Percentiles rank a stretch among this genome's conserved stretches.
phyloP scores from a whole-genome alignment of 2,888 invertebrate genomes.

The Cancer borealis region DNA sequence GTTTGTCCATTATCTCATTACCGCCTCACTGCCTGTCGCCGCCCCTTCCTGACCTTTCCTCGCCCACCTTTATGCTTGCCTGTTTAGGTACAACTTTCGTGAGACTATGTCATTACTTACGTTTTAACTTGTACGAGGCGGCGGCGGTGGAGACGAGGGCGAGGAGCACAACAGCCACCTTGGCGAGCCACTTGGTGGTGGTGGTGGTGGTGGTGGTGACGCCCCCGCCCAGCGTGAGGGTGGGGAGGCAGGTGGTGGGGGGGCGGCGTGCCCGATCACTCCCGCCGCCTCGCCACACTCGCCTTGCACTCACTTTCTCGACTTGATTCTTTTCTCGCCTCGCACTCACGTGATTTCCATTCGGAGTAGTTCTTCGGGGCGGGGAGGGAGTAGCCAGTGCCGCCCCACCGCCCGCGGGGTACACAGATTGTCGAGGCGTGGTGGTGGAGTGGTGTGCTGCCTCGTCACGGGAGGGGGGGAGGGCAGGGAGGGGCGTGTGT shows the following conservation, averaged over 20 bases:
- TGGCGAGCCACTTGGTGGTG: neutral
- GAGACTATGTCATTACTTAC: neutral
- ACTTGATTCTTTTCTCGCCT: neutral
- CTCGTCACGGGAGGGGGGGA: neutral
- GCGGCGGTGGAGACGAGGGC: constrained; percentile 17
- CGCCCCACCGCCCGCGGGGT: neutral
- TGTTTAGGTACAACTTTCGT: neutral
- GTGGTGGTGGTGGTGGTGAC: neutral
- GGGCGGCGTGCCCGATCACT: neutral
- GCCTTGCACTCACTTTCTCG: neutral
- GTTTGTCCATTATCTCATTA: neutral
- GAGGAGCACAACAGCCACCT: neutral
- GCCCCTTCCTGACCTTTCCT: neutral
- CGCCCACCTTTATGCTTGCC: neutral
- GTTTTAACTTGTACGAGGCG: constrained; percentile 22
- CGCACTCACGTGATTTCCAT: neutral
- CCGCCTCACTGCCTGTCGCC: neutral
- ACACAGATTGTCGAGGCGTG: neutral
- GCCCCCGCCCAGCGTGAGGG: neutral
- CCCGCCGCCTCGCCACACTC: constrained; percentile 5
- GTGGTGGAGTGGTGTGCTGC: neutral
- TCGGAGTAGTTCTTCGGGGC: constrained; percentile 23
- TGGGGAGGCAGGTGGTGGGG: neutral
- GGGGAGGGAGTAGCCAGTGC: constrained; percentile 6
- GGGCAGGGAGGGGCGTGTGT: neutral